Base-by-base conservation (phyloP, 2,888 invertebrate genomes). In the Adela reaumurella region DNA sequence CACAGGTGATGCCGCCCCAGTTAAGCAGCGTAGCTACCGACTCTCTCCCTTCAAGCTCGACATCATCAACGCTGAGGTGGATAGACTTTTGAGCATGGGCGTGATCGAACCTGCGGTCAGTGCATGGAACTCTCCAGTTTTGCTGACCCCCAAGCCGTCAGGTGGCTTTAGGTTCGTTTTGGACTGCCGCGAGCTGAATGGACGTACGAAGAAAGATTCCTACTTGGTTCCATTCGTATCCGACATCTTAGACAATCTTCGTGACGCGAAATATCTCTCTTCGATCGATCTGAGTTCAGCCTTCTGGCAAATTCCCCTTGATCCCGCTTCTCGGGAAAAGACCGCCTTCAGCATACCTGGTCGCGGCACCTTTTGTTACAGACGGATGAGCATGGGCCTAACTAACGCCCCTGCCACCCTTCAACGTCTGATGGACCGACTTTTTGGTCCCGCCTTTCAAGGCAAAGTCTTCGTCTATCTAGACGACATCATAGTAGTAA, bases 201-300 rank as follows among this genome's bases (percentile, higher is more conserved):
- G 41, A 6, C 19, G 47, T 10, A 19, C 47, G 11, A 54, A 49
- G 19, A 49, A 49, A 42, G 53, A 55, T 43, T 46, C 50, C 1
- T 50, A 57, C 16, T 53, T 41, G 24, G 44, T 56, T 2, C 57
- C 56, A 3, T 56, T 56, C 47, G 45, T 61, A 0, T 52, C 57
- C 1, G 57, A 59, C 46, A 59, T 59, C 19, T 42, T 61, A 8
- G 59, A 59, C 18, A 59, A 59, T 19, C 42, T 60, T 1, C 43
- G 52, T 0, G 57, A 61, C 43, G 58, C 59, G 11, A 51, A 48
- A 6, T 59, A 50, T 16, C 45, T 61, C 0, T 46, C 51, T 1
- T 55, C 53, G 18, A 50, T 59, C 1, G 58, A 60, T 46, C 18
- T 59, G 1, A 51, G 51, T 0, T 55, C 54, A 46, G 49, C 52